Evolutionary conservation across 2,888 invertebrate species (phyloP), one percentile per base, ranked within the genome.

Genomic region (Drosophila tripunctata): DNA sequence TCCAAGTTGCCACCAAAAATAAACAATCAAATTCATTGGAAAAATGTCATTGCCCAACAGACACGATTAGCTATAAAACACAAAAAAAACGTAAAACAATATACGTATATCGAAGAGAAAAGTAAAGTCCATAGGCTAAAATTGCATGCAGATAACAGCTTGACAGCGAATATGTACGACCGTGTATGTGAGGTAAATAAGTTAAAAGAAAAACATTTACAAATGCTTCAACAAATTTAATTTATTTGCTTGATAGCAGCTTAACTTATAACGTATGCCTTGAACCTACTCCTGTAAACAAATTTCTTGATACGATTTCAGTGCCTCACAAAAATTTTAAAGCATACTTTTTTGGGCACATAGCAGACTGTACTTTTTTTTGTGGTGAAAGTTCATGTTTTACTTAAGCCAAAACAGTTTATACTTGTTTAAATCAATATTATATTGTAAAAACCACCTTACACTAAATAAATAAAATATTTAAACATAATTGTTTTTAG

Each of bases 21-120:
- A 83, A 70, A 83, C 70, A 74, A 76, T 74, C 41, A 68, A 86
- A 86, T 76, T 86, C 74, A 83, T 82, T 67, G 80, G 75, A 65
- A 76, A 65, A 75, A 52, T 58, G 57, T 67, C 56, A 41, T 45
- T 40, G 27, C 41, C 10, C 61, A 57, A 52, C n/a, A 24, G 54
- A 67, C 61, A 27, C 75, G 72, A 81, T 81, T 69, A 73, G 75
- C 63, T 43, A 70, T 45, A 54, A 64, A 64, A 51, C 10, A 27
- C 41, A 35, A 15, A 31, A 30, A 5, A 47, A 24, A n/a, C n/a
- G n/a, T n/a, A n/a, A n/a, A n/a, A n/a, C n/a, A n/a, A n/a, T n/a
- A n/a, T n/a, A n/a, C n/a, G n/a, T 15, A 38, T 14, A 27, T 27
- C 31, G 12, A 22, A 35, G 55, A 35, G 61, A 50, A 15, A 41